A percentile compares a stretch with the other conserved stretches of the same genome.
Conservation (phyloP, 2,113 vertebrate species). For the Tringa solitaria region DNA sequence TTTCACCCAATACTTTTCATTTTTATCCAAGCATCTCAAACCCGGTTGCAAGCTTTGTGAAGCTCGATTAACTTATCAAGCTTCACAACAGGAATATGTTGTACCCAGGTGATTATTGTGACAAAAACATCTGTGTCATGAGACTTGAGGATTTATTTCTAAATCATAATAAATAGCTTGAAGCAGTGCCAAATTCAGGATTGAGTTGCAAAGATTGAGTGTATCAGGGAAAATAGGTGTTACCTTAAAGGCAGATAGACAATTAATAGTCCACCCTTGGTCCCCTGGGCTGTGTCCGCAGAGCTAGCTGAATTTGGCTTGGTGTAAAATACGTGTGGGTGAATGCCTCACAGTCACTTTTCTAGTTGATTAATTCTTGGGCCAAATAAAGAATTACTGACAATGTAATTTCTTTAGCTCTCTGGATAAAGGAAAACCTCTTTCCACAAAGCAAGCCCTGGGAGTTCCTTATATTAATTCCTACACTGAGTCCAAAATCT, state of each 20-base stretch:
- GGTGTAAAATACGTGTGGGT: not conserved
- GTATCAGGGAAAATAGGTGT: not conserved
- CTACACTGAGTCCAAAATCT: not conserved
- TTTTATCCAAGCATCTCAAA: not conserved
- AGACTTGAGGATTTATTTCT: constrained; percentile 28
- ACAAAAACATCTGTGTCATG: not conserved
- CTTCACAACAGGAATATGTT: not conserved
- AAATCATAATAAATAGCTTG: constrained; percentile 13
- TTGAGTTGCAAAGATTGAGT: not conserved
- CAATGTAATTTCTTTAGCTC: not conserved
- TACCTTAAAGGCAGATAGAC: not conserved
- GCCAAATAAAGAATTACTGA: not conserved
- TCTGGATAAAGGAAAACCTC: not conserved
- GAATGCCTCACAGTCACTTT: not conserved
- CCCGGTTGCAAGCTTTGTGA: not conserved
- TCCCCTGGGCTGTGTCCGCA: not conserved
- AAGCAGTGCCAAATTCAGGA: not conserved
- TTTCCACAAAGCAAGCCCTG: not conserved
- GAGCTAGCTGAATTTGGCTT: not conserved
- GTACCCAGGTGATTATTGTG: not conserved
- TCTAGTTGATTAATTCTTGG: not conserved
- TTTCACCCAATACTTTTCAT: not conserved
- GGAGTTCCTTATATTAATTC: not conserved
- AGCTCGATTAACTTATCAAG: not conserved
- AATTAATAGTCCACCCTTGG: not conserved